phyloP scores from a whole-genome alignment of 2,888 invertebrate genomes.

The Tenthredo notha region DNA sequence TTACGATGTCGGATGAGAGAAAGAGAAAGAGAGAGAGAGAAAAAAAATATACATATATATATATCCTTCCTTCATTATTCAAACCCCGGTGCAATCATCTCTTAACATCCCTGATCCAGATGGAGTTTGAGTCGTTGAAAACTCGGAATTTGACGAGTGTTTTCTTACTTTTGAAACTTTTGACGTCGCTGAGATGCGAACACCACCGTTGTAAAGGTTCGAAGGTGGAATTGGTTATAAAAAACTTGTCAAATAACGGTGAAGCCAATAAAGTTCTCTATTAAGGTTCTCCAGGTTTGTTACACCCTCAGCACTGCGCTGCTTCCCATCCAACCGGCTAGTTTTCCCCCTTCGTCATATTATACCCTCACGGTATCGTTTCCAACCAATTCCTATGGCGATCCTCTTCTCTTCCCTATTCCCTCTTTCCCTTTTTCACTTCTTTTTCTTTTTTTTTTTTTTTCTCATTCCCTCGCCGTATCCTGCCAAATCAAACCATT shows the following conservation, averaged over 20 bases:
- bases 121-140: conserved; percentile 24
- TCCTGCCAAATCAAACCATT: conserved; percentile 15
- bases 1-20: neutral
- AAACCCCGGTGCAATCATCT: conserved; percentile 4
- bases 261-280: conserved; percentile 54
- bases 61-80: neutral
- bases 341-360: conserved; percentile 23
- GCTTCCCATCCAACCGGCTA: neutral
- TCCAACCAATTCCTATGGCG: conserved; percentile 30
- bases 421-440: neutral
- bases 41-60: no score
- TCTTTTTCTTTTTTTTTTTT: neutral
- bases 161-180: conserved; percentile 46
- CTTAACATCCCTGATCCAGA: conserved; percentile 31
- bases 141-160: conserved; percentile 39
- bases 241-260: conserved; percentile 53
- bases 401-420: neutral
- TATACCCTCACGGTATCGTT: conserved; percentile 36
- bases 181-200: neutral
- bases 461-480: neutral
- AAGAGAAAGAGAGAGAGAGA: no score
- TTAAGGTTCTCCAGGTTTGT: conserved; percentile 51
- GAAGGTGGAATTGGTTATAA: conserved; percentile 48
- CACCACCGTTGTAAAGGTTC: conserved; percentile 34
- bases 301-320: conserved; percentile 45